Evolutionary conservation across 2,888 invertebrate genomes (phyloP), one percentile per base, ranked within the genome.

Genomic region (Vanessa cardui): DNA sequence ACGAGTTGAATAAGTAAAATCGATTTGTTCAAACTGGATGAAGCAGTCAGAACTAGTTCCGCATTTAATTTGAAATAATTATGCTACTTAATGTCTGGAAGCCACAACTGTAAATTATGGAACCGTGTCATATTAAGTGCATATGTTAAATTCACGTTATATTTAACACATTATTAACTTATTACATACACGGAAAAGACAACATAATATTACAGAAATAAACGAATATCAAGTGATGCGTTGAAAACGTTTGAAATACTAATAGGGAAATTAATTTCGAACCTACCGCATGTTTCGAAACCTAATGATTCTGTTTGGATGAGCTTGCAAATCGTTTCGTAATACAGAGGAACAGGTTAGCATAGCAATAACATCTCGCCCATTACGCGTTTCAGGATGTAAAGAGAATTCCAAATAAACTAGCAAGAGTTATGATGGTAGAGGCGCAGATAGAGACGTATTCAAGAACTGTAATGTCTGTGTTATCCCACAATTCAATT

Each of bases 401-500:
- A 50, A 50, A 50, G 21, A 21, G 15, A 52, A 52, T 52, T 52
- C 26, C 15, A 16, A 52, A 52, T 21, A 21, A 21, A 15, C 20
- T 52, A 52, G 26, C 26, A 6, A 26, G 6, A 26, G 26, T 26
- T 52, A 26, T 52, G 26, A 26, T 52, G 26, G 26, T 26, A 26
- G 26, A 26, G 26, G 12, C 15, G 7, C 16, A 52, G 52, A 18
- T 3, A 18, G 8, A 26, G 12, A 39, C 12, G 39, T 49, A 49
- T 18, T 49, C 49, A 49, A 20, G 9, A 9, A 20, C 2, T 49
- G 49, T 49, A 49, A 49, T 18, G 9, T 9, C 9, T 49, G 12
- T 52, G 21, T 26, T 50, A 59, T 50, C 50, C 59, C 15, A 59
- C 59, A 59, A 64, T 64, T 64, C 64, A 64, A 59, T 64, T 64